Percentiles rank a stretch among this genome's conserved stretches.
These are phyloP conservation scores for Regulus satrapa DNA, from an alignment of 2,113 vertebrate genomes.

Conservation along the genomic window DNA sequence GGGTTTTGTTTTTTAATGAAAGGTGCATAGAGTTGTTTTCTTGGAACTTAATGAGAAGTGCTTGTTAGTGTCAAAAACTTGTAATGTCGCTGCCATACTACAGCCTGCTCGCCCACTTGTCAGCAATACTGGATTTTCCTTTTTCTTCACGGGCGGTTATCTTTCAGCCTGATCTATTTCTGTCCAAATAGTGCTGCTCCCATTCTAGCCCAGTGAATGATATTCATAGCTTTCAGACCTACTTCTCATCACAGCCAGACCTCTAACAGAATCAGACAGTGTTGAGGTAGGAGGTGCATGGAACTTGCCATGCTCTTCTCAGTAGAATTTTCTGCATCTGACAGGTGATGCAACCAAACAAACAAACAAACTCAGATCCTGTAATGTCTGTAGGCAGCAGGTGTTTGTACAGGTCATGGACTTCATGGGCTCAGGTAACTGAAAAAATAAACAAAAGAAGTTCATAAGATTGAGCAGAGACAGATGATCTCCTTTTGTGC, in stretches of 20 bases:
- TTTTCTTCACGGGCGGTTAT: neutral
- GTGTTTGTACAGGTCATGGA: neutral
- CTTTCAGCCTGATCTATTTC: neutral
- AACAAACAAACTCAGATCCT: neutral
- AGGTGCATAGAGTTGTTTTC: neutral
- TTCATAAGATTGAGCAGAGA: neutral
- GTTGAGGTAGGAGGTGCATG: neutral
- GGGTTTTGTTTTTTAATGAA: neutral
- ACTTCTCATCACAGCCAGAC: neutral
- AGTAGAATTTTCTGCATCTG: neutral
- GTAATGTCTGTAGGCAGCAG: neutral
- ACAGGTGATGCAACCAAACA: neutral
- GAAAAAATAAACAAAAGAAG: neutral
- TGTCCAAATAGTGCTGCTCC: neutral
- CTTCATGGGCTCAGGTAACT: neutral
- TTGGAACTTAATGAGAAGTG: neutral
- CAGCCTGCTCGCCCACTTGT: neutral
- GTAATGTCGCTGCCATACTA: neutral
- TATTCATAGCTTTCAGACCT: neutral
- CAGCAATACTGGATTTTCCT: neutral
- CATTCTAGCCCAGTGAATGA: neutral
- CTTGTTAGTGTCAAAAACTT: neutral
- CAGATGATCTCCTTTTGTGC: neutral
- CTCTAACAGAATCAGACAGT: neutral
- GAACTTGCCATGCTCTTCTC: neutral